Evolutionary conservation across 1,140 invertebrate genomes (phyloP).

Genomic region (Drosophila ercepeae): DNA sequence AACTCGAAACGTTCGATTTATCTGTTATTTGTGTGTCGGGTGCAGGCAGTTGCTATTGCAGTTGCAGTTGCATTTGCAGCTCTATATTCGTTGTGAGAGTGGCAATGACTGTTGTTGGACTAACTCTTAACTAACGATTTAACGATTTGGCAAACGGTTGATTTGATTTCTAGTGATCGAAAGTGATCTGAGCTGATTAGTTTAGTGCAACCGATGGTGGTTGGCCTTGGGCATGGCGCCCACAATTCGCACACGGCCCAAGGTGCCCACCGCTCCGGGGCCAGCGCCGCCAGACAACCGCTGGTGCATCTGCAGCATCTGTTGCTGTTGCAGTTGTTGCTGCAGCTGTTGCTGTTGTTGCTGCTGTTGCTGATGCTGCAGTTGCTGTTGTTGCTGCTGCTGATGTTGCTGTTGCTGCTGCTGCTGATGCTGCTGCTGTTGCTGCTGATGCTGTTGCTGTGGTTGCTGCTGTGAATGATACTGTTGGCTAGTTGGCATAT

Average conservation of each 20-base stretch:
- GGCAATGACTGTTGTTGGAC: constrained; percentile 72
- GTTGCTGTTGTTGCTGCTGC: constrained; percentile 61
- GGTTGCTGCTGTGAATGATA: constrained; percentile 47
- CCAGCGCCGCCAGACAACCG: constrained; percentile 79
- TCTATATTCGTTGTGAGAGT: constrained; percentile 78
- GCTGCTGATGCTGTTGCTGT: constrained; percentile 51
- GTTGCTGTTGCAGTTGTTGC: constrained; percentile 67
- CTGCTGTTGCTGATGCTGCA: constrained; percentile 52
- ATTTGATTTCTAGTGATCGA: constrained; percentile 15
- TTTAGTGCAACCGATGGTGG: constrained; percentile 77
- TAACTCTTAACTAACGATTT: constrained; percentile 54
- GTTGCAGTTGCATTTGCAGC: constrained; percentile 1
- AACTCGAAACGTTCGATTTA: no score
- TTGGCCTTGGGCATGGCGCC: constrained; percentile 89
- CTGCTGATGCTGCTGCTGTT: constrained; percentile 53
- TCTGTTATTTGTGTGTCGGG: constrained; percentile 16
- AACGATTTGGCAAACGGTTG: constrained; percentile 77
- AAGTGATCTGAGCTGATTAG: background rate
- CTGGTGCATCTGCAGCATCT: constrained; percentile 77
- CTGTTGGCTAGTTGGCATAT: constrained; percentile 52
- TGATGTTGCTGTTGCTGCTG: constrained; percentile 54
- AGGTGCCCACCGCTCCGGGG: constrained; percentile 77
- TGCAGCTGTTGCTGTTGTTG: constrained; percentile 44
- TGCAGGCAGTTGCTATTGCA: constrained; percentile 27
- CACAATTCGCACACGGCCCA: constrained; percentile 90